A percentile compares a stretch with the other conserved stretches of the same genome.
These are phyloP conservation scores for Pyrrhosoma nymphula DNA, from an alignment of 2,888 invertebrate species.

Conservation along the genomic window DNA sequence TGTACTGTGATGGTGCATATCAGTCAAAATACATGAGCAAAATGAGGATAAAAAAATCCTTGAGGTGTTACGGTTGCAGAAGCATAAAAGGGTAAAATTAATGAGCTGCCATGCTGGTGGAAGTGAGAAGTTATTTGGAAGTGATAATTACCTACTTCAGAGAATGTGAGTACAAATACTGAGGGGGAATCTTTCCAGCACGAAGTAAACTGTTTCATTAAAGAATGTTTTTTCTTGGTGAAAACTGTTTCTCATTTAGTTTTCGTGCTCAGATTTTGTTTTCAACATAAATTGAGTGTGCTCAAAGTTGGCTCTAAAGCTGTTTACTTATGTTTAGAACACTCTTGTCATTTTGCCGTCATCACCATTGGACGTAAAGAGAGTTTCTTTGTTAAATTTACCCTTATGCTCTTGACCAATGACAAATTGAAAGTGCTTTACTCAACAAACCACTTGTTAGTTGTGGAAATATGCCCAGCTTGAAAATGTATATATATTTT, in stretches of 20 bases:
- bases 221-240: constrained; percentile 37
- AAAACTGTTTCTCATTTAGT: neutral
- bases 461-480: neutral
- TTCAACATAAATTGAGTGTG: neutral
- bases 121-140: constrained; percentile 2
- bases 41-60: constrained; percentile 28
- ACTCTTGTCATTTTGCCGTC: neutral
- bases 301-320: neutral
- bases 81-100: constrained; percentile 41
- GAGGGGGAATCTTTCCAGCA: constrained; percentile 20
- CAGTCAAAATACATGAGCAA: constrained; percentile 41
- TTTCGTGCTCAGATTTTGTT: neutral
- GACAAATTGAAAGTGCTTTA: neutral
- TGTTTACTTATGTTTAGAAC: neutral
- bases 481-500: constrained; percentile 14
- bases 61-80: constrained; percentile 10
- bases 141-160: neutral
- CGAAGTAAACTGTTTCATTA: constrained; percentile 29
- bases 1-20: constrained; percentile 60
- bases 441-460: neutral
- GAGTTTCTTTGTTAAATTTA: neutral
- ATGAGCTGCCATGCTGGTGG: constrained; percentile 27
- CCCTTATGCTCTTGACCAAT: neutral
- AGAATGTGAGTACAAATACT: constrained; percentile 42
- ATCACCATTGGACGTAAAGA: neutral